Evolutionary conservation across 2,113 vertebrate genomes (phyloP), one percentile per base, ranked within the genome.

Genomic region (Oncorhynchus masou): DNA sequence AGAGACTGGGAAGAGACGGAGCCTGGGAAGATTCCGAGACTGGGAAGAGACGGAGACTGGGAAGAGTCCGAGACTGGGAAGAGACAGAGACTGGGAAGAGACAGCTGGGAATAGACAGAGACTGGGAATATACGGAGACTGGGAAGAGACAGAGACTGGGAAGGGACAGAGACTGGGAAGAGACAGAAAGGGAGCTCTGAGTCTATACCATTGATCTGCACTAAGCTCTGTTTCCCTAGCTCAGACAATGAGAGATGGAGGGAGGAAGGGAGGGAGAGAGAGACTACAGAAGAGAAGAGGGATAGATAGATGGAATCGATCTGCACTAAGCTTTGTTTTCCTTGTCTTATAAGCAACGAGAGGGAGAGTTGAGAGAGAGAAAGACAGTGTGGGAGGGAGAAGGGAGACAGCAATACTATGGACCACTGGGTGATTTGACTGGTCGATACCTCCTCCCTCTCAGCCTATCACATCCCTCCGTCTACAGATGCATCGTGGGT

Each of bases 401-500:
- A 66, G n/a, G 9, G 19, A 64, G 34, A 34, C 60, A 64, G 69
- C 86, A 89, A 90, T 86, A 90, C 78, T 88, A 80, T 71, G 82
- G 6, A 34, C 9, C 86, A 69, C 84, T 51, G 51, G 79, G 82
- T 88, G 87, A 81, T 81, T 80, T 71, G 65, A 84, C 87, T 89
- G 88, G 87, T 91, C 90, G 87, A 90, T 93, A 88, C 69, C 86
- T 80, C 77, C 74, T 79, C 86, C 73, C 77, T 83, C 91, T 83
- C 86, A 90, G 89, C 88, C 91, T 88, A 91, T 92, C 88, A 80
- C 83, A 81, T 89, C 75, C 71, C 65, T 83, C 49, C 27, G 76
- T 83, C 85, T 88, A 75, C 91, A 92, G 91, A 93, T 92, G 90
- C 91, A 91, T 92, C 88, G 91, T 93, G 90, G 93, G 91, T 92